Evolutionary conservation across 1,140 invertebrate genomes (phyloP).

Genomic region (Euschistus heros): DNA sequence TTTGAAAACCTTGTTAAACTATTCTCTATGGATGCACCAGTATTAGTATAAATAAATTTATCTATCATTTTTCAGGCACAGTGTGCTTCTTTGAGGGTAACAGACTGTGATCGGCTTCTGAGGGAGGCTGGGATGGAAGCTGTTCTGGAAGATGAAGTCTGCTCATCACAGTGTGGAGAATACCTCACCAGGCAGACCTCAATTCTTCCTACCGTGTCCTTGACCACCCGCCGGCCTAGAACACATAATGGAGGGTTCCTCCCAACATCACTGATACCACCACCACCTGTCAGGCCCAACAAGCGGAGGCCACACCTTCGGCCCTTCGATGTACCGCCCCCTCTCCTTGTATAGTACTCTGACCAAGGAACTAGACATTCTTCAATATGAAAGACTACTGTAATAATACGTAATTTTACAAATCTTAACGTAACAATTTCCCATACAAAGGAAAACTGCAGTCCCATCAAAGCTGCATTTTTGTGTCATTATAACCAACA

Average conservation of each 20-base stretch:
- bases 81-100: constrained; percentile 78
- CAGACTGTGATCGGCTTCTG: constrained; percentile 71
- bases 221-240: not conserved
- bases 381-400: too few relatives aligned
- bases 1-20: too few relatives aligned
- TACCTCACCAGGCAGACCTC: constrained; percentile 38
- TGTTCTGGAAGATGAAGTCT: constrained; percentile 74
- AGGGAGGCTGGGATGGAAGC: constrained; percentile 70
- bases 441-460: too few relatives aligned
- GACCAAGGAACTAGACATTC: too few relatives aligned
- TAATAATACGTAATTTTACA: too few relatives aligned
- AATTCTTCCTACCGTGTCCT: not conserved
- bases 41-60: not conserved
- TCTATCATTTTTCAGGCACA: constrained; percentile 61
- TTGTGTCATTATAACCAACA: too few relatives aligned
- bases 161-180: constrained; percentile 76
- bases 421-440: too few relatives aligned
- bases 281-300: constrained; percentile 41
- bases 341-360: not conserved
- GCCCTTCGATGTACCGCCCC: not conserved
- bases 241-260: constrained; percentile 18
- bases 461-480: too few relatives aligned
- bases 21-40: not conserved
- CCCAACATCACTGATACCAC: constrained; percentile 33
- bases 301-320: constrained; percentile 25